Base-by-base conservation (phyloP, 2,797 vertebrate genomes). In the Falco naumanni region DNA sequence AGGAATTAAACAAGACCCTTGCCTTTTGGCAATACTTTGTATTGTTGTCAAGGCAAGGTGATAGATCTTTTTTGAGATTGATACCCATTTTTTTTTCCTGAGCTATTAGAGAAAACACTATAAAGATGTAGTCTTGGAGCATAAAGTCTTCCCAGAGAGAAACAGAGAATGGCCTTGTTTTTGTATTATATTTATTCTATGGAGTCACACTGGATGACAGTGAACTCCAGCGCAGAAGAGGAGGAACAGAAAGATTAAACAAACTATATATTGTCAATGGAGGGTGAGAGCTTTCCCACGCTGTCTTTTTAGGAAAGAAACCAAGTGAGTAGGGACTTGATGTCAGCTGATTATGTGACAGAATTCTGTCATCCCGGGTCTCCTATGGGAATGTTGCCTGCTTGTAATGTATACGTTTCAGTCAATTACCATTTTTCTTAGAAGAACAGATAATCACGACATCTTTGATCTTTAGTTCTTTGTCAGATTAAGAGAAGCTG, bases 381-480 rank as follows among this genome's bases (percentile, higher is more conserved):
- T 94, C 33, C 72, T 70, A 0, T 68, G 71, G 68, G 41, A 90
- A 37, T 78, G 26, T 72, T 88, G 33, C 65, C 41, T 89, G 37
- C n/a, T 85, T 76, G 17, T 18, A 59, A 26, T 33, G 15, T 71
- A 2, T 80, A 33, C 7, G 0, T 77, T 90, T 74, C 45, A 57
- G 76, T 76, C 54, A 70, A 4, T 50, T 86, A 56, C n/a, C 21
- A 24, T 85, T 91, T 96, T 93, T 20, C 25, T 39, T 85, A 29
- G 20, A 68, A 51, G 43, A 90, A 28, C 54, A 83, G 41, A 37
- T 82, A 61, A 78, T 57, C 50, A 24, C 1, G 6, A 57, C 41
- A 33, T 77, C 57, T 80, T 82, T 92, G 29, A 61, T 89, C 66
- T 87, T 63, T 57, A 82, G 57, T 92, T 93, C 68, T 90, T 87